phyloP scores from a whole-genome alignment of 2,888 invertebrate species.

The Vanessa cardui region DNA sequence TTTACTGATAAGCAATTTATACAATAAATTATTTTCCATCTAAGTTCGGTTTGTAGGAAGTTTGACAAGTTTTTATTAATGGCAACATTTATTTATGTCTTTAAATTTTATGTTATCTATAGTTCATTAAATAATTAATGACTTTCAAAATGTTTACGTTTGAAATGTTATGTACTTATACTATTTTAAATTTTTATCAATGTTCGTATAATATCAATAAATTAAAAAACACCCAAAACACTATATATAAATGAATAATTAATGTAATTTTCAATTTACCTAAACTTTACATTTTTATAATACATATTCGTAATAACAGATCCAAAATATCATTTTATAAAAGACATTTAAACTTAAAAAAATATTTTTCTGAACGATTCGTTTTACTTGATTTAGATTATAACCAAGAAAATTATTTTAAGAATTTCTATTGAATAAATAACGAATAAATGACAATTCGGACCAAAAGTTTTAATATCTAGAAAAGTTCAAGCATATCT shows the following conservation, averaged over 20 bases:
- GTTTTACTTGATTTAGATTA: neutral
- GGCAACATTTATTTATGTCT: neutral
- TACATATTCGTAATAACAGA: constrained; percentile 1
- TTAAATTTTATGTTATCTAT: neutral
- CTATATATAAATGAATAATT: neutral
- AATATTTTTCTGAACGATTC: constrained; percentile 4
- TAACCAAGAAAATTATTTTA: constrained; percentile 12
- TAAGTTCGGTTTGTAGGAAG: constrained; percentile 15
- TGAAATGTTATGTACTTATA: too few relatives aligned
- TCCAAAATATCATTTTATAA: neutral
- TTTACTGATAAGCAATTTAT: constrained; percentile 28
- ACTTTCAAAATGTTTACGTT: too few relatives aligned
- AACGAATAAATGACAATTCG: constrained; percentile 47
- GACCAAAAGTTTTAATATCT: constrained; percentile 69
- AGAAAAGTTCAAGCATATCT: constrained; percentile 72
- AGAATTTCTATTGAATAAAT: constrained; percentile 10
- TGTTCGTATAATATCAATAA: too few relatives aligned
- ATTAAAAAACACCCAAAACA: too few relatives aligned
- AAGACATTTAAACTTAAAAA: constrained; percentile 1
- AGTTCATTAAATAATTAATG: too few relatives aligned
- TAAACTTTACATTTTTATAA: neutral
- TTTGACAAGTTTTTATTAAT: constrained; percentile 18
- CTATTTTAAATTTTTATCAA: too few relatives aligned
- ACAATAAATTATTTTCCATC: constrained; percentile 21
- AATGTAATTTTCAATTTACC: too few relatives aligned